Conservation (phyloP, 2,113 vertebrate species). For the Galemys pyrenaicus region DNA sequence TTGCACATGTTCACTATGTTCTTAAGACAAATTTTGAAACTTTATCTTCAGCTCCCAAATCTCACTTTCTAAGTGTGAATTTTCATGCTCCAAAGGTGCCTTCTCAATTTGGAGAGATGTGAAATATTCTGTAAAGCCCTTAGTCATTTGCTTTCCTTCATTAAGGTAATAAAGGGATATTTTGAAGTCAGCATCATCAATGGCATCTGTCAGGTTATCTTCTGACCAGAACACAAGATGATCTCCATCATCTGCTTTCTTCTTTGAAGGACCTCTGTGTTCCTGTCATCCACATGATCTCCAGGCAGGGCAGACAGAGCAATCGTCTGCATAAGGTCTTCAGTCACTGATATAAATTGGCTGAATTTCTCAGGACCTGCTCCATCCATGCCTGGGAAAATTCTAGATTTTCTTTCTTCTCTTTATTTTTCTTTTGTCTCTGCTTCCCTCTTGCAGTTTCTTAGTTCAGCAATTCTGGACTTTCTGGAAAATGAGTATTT, state of each 20-base stretch:
- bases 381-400: no score
- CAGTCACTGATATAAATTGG: neutral
- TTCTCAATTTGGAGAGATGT: neutral
- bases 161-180: no score
- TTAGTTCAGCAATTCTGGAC: neutral
- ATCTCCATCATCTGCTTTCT: no score
- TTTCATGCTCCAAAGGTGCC: neutral
- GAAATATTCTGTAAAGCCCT: neutral
- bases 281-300: no score
- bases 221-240: neutral
- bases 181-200: no score
- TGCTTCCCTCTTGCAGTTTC: neutral
- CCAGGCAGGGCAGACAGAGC: accelerated
- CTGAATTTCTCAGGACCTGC: no score
- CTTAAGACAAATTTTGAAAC: neutral
- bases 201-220: neutral
- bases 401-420: no score
- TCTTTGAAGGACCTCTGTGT: neutral
- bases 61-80: neutral
- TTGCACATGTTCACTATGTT: neutral
- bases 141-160: neutral
- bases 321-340: neutral
- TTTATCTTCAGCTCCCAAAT: neutral
- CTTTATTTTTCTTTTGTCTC: neutral
- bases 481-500: neutral